Evolutionary conservation across 2,113 vertebrate genomes (phyloP).

Genomic region (Alouatta palliata): DNA sequence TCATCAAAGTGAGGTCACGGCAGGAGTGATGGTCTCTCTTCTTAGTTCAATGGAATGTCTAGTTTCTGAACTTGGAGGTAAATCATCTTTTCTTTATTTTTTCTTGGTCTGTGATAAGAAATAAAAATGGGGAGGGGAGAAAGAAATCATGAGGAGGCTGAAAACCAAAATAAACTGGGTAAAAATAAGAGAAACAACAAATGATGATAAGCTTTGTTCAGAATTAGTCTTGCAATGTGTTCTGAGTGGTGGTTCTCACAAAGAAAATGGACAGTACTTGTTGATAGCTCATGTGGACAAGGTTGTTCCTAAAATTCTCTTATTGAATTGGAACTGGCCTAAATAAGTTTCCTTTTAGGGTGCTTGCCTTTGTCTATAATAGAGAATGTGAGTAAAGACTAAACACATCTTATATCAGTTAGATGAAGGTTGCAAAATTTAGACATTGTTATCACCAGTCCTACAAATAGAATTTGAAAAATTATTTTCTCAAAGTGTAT

Average conservation of each 20-base stretch:
- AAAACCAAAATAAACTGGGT: background rate
- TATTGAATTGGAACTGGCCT: background rate
- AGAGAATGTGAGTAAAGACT: background rate
- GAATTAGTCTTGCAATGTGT: too few species aligned
- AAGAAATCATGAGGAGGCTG: background rate
- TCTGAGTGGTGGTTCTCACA: background rate
- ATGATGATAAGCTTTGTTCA: background rate
- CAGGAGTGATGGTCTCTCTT: accelerated
- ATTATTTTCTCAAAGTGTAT: background rate
- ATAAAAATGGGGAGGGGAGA: slow-evolving; percentile 2
- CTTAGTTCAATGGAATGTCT: slow-evolving; percentile 52
- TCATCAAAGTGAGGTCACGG: background rate
- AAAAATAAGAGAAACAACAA: background rate
- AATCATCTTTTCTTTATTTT: slow-evolving; percentile 74
- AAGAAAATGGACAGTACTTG: background rate
- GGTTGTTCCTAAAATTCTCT: background rate
- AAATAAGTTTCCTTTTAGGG: background rate
- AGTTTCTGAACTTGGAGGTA: slow-evolving; percentile 74
- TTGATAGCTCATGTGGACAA: background rate
- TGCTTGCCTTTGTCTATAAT: background rate
- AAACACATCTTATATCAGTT: background rate
- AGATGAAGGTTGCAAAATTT: background rate
- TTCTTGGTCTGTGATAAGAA: slow-evolving; percentile 72
- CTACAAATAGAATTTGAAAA: background rate
- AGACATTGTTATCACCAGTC: background rate